Evolutionary conservation across 2,113 vertebrate genomes (phyloP).

Genomic region (Loxodonta africana): DNA sequence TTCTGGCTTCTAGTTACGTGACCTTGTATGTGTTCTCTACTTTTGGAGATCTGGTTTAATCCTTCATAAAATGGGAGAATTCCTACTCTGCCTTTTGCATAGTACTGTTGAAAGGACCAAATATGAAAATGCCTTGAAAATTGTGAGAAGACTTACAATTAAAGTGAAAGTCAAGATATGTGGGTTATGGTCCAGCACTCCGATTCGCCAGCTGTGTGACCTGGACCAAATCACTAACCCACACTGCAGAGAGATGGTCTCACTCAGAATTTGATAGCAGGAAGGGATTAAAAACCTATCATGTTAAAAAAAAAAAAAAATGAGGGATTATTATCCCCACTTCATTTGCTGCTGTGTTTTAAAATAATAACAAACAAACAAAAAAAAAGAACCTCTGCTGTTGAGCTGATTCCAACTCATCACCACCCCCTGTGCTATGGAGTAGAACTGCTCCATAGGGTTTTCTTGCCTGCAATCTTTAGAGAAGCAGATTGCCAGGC

Average conservation of each 20-base stretch:
- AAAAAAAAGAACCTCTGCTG: not conserved
- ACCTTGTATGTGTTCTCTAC: not conserved
- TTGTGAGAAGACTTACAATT: not conserved
- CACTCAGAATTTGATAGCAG: no score
- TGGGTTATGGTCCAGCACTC: not conserved
- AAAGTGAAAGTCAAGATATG: not conserved
- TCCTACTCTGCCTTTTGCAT: not conserved
- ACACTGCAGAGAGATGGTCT: not conserved
- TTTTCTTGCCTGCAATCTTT: not conserved
- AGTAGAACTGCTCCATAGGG: not conserved
- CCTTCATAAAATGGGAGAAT: not conserved
- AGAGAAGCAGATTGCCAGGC: not conserved
- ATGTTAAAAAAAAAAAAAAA: slow-evolving; percentile 47
- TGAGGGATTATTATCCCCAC: no score
- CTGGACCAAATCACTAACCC: not conserved
- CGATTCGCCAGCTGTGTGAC: not conserved
- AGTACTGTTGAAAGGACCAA: not conserved
- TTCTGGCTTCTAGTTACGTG: not conserved
- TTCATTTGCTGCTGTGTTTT: not conserved
- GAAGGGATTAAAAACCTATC: not conserved
- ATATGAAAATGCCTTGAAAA: not conserved
- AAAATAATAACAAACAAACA: not conserved
- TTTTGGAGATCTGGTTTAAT: not conserved
- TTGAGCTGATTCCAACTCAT: not conserved
- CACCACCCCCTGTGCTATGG: not conserved